Evolutionary conservation across 2,113 vertebrate genomes (phyloP), one percentile per base, ranked within the genome.

Genomic region (Campylorhamphus procurvoides): DNA sequence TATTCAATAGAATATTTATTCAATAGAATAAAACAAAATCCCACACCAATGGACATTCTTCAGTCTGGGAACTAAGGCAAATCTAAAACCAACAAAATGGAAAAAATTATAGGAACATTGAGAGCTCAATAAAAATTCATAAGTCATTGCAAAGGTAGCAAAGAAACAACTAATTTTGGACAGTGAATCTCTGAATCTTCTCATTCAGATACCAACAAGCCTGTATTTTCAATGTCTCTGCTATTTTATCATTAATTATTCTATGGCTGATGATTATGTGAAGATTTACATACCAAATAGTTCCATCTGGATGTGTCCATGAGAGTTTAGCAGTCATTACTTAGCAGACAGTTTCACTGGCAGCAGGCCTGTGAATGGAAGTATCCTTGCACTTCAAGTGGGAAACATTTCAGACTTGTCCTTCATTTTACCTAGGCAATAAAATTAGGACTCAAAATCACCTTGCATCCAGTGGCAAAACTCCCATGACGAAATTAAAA

Each of bases 401-500:
- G 44, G 77, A 77, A 86, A 60, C n/a, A 35, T 63, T 78, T 62
- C 37, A 71, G 22, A 76, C 62, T 84, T 83, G 35, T 67, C 77
- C 81, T 87, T 93, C 56, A 29, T 89, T 94, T 93, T 75, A 81
- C 44, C 18, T 59, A 50, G 84, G 67, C 39, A 94, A 87, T 66
- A 84, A 73, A 96, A 80, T 53, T 71, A 90, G 18, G n/a, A 56
- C 62, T 82, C 58, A 82, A 84, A 93, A 73, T 66, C 77, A 82
- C 56, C 76, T 44, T 56, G 24, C n/a, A 78, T 73, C 47, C 40
- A 47, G 69, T 49, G 83, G 37, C 5, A 35, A 81, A 74, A 37
- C 18, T 93, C 35, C 49, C 49, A 35, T 72, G 44, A 90, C 58
- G 56, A 87, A 97, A 81, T 88, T 77, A 58, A 85, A 83, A 95